Evolutionary conservation across 2,888 invertebrate genomes (phyloP), one percentile per base, ranked within the genome.

Genomic region (Apamea crenata): DNA sequence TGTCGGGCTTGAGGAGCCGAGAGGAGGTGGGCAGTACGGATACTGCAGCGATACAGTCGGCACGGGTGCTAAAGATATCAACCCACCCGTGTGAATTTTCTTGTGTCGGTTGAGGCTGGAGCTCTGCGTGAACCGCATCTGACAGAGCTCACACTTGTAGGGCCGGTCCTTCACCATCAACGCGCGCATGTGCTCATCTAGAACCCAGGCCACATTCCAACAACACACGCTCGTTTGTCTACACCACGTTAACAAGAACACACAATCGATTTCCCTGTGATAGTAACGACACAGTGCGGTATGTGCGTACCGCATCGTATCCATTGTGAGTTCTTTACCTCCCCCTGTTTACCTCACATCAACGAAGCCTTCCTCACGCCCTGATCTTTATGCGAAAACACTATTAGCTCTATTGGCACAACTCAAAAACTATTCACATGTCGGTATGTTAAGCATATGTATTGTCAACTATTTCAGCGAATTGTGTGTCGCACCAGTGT

Each of bases 101-200:
- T 97, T 98, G 96, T 98, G 98, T 91, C 98, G 97, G 95, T 98
- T 98, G 92, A 98, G 97, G 94, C 98, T 98, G 96, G 98, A 98
- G 95, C 98, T 98, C 96, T 98, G 98, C 92, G 98, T 98, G 95
- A 98, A 98, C 95, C 98, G 97, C 96, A 98, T 98, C 94, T 97
- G 97, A 95, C 98, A 98, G 93, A 98, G 95, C 91, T 97, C 97
- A 94, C 98, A 98, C 95, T 97, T 97, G 96, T 97, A 97, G 88
- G 97, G 97, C 93, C 97, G 96, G 93, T 96, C 97, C 96, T 97
- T 97, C 96, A 93, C 96, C 97, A 95, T 92, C 96, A 97, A 94
- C 92, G 97, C 96, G 93, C 95, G 97, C 96, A 95, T 96, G 96
- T 97, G 97, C 95, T 97, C 97, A 96, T 97, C 97, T 97, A 96